Evolutionary conservation across 2,888 invertebrate species (phyloP), one percentile per base, ranked within the genome.

Genomic region (Metalampra italica): DNA sequence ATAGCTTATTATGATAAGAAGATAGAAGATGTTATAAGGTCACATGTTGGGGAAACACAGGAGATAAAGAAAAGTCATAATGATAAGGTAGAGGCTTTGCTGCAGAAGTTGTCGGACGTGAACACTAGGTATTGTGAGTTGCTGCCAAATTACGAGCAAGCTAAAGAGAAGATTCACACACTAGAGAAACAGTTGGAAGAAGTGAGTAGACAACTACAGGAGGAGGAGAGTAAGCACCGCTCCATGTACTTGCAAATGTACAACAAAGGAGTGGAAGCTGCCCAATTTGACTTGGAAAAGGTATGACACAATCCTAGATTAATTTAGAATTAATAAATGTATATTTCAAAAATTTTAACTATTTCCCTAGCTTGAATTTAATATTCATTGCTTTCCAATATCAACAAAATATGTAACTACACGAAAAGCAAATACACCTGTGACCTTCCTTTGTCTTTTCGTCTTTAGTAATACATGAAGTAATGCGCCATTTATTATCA

Each of bases 201-300:
- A 52, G 91, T 93, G 45, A 93, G 93, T 68, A 90, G 90, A 49
- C 93, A 93, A 64, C 79, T 95, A 30, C 88, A 91, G 52, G 94
- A 94, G 45, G 93, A 94, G 55, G 95, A 95, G 62, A 92, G 91
- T 60, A 92, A 92, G 58, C 94, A 95, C 66, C 93, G 93, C 65
- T 91, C 94, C 65, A 92, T 93, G 86, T 95, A 95, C 81, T 88
- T 95, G 72, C 93, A 95, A 78, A 94, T 95, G 94, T 95, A 94
- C 80, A 92, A 93, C 66, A 94, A 96, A 82, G 95, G 95, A 30
- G 93, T 94, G 66, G 94, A 95, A 72, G 94, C 95, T n/a, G 95
- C 94, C 45, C 92, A 92, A 66, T 91, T 93, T 75, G 93, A 94
- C 68, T 90, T 92, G 62, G 93, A 93, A 68, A 92, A 93, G 91